These are phyloP conservation scores for Vireo altiloquus DNA, from an alignment of 2,113 vertebrate genomes.

Conservation along the genomic window DNA sequence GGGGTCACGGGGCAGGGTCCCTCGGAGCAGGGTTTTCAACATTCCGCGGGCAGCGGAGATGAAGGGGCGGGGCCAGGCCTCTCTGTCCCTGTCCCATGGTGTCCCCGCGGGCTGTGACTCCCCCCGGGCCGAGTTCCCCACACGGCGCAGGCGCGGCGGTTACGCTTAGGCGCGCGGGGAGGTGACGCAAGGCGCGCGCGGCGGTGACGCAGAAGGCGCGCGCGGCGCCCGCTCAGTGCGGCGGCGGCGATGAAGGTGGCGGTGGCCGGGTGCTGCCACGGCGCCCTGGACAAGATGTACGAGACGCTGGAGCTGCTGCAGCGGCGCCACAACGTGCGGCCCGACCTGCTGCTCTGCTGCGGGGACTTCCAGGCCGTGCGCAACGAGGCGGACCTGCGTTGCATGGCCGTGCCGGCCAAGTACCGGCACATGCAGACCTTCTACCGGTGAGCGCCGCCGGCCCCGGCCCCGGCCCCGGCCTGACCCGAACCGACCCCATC, in stretches of 20 bases:
- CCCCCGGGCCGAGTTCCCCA: accelerated
- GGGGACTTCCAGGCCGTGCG: conserved; percentile 96
- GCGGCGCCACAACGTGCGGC: conserved; percentile 79
- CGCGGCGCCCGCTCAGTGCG: background rate
- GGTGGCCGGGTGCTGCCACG: conserved; percentile 93
- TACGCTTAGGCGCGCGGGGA: background rate
- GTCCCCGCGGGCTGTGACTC: background rate
- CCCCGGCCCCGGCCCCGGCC: too few relatives aligned
- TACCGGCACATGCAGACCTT: conserved; percentile 96
- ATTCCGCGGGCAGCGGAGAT: background rate
- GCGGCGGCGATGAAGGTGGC: conserved; percentile 85
- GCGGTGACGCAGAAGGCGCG: accelerated
- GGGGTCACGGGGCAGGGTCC: too few relatives aligned
- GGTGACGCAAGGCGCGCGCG: background rate
- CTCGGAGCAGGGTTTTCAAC: too few relatives aligned
- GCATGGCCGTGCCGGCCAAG: conserved; percentile 92
- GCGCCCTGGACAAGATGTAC: conserved; percentile 94
- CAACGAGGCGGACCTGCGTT: conserved; percentile 92
- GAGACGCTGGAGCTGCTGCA: conserved; percentile 88
- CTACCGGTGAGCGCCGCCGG: conserved; percentile 81
- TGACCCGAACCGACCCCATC: too few relatives aligned
- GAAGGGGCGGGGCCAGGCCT: accelerated
- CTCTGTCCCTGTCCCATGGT: accelerated
- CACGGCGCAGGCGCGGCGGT: background rate
- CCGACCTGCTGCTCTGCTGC: conserved; percentile 87